These are phyloP conservation scores for Melanerpes formicivorus DNA, from an alignment of 2,113 vertebrate genomes.

Conservation along the genomic window DNA sequence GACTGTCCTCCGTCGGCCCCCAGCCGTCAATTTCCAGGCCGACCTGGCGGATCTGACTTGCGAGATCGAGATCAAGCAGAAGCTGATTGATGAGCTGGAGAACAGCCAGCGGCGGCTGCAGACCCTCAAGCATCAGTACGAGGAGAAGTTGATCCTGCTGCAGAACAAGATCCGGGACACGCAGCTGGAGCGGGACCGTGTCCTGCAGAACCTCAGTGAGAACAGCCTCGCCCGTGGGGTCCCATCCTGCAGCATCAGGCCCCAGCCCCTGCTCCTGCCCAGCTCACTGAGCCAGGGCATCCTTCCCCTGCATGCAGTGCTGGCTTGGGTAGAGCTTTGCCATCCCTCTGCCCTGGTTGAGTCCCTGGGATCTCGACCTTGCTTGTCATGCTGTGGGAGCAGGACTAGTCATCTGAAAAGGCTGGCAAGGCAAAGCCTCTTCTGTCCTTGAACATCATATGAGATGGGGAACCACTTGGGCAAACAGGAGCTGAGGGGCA, in stretches of 20 bases:
- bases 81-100: slow-evolving; percentile 96
- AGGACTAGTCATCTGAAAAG: not conserved
- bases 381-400: not conserved
- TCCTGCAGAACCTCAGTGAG: slow-evolving; percentile 97
- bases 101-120: slow-evolving; percentile 94
- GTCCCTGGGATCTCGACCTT: not conserved
- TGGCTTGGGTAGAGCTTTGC: too few relatives aligned
- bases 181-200: slow-evolving; percentile 92
- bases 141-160: slow-evolving; percentile 94
- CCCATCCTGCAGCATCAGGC: rapidly evolving
- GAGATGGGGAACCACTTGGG: not conserved
- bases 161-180: slow-evolving; percentile 99
- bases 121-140: slow-evolving; percentile 94
- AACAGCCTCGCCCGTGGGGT: rapidly evolving
- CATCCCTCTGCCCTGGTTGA: not conserved
- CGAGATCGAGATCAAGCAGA: slow-evolving; percentile 99
- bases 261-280: not conserved
- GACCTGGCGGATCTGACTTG: slow-evolving; percentile 95
- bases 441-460: not conserved
- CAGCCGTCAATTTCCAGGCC: slow-evolving; percentile 89
- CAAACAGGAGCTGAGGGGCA: not conserved
- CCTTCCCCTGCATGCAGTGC: not conserved
- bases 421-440: not conserved
- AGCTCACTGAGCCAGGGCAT: not conserved
- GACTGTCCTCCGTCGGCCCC: not conserved